Evolutionary conservation across 2,113 vertebrate genomes (phyloP).

Genomic region (Cricetomys ansorgei): DNA sequence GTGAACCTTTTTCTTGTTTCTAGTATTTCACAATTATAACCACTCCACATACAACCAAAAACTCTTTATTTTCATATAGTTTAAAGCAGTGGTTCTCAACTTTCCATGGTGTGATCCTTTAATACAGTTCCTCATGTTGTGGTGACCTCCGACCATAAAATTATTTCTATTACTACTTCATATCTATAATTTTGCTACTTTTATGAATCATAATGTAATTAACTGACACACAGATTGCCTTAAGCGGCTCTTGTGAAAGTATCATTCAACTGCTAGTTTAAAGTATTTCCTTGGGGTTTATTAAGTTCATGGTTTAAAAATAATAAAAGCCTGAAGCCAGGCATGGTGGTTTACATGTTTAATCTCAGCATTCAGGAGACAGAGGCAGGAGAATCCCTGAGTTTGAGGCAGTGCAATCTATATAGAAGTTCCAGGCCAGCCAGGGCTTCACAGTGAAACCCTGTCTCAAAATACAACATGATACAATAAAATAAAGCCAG

Average conservation of each 20-base stretch:
- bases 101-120: no score
- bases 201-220: no score
- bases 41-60: neutral
- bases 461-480: neutral
- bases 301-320: slow-evolving; percentile 41
- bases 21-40: slow-evolving; percentile 29
- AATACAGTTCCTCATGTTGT: no score
- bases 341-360: neutral
- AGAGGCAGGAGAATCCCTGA: neutral
- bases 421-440: neutral
- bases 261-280: no score
- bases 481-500: neutral
- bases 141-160: no score
- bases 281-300: neutral
- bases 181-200: no score
- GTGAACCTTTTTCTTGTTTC: neutral
- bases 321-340: neutral
- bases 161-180: no score
- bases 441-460: neutral
- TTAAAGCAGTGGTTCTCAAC: no score
- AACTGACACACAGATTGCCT: no score
- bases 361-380: neutral
- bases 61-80: neutral
- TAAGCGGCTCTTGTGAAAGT: no score
- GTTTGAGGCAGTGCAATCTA: neutral